phyloP scores from a whole-genome alignment of 1,140 invertebrate species.

The Maniola jurtina region DNA sequence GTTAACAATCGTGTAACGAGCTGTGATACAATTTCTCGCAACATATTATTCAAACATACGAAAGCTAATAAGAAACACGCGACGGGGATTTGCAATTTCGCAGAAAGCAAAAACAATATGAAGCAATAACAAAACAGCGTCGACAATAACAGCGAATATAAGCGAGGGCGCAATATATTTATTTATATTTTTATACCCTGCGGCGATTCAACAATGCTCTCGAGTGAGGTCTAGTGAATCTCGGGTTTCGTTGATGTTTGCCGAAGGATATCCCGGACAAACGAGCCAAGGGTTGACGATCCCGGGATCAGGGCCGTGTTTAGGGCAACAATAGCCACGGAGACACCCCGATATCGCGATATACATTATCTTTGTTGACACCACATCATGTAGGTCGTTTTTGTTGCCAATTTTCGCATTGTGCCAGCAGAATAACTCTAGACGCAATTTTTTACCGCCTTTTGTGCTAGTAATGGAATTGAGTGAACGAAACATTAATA shows the following conservation, averaged over 20 bases:
- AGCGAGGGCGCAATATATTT: constrained; percentile 45
- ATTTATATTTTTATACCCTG: constrained; percentile 63
- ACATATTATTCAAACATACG: constrained; percentile 10
- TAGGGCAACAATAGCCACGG: constrained; percentile 66
- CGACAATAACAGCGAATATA: constrained; percentile 41
- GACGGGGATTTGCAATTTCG: constrained; percentile 30
- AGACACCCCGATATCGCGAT: constrained; percentile 67
- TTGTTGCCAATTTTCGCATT: constrained; percentile 69
- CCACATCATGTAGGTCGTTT: constrained; percentile 72
- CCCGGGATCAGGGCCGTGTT: constrained; percentile 62
- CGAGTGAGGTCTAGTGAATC: constrained; percentile 71
- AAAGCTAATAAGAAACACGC: constrained; percentile 18
- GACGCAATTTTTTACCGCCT: constrained; percentile 48
- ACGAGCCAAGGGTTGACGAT: constrained; percentile 60
- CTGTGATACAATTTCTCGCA: not conserved
- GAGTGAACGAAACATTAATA: constrained; percentile 34
- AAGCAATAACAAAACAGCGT: constrained; percentile 44
- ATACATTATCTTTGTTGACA: constrained; percentile 74
- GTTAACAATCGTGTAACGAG: not conserved
- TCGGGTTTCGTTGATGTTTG: constrained; percentile 71
- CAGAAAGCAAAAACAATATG: constrained; percentile 44
- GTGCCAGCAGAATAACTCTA: constrained; percentile 64
- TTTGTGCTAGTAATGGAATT: constrained; percentile 39
- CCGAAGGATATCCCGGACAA: constrained; percentile 72
- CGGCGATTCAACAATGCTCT: constrained; percentile 61